Evolutionary conservation across 1,140 invertebrate species (phyloP).

Genomic region (Drosophila seguyi): DNA sequence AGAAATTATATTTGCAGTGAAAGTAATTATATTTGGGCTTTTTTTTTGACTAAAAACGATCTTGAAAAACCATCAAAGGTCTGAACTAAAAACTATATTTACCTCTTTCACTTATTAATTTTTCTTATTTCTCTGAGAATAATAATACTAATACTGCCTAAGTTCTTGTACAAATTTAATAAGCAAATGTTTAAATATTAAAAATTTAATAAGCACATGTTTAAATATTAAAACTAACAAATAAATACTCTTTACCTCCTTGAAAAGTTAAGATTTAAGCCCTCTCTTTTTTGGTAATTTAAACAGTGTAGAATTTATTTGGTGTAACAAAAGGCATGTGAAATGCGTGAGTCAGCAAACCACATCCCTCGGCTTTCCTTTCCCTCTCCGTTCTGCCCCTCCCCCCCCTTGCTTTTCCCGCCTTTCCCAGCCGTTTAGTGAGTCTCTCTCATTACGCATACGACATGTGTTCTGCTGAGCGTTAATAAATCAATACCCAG

Average conservation of each 20-base stretch:
- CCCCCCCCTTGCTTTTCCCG: neutral
- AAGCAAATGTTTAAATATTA: neutral
- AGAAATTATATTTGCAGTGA: neutral
- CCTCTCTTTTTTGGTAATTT: neutral
- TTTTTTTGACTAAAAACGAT: too few species aligned
- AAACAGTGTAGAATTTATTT: conserved; percentile 12
- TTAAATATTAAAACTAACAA: neutral
- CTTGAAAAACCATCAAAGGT: neutral
- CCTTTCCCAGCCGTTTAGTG: conserved; percentile 23
- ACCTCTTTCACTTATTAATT: neutral
- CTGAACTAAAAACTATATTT: neutral
- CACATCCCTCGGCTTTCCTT: conserved; percentile 6
- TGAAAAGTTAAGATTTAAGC: neutral
- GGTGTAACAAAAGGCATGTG: conserved; percentile 44
- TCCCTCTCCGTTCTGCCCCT: neutral
- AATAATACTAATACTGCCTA: accelerated
- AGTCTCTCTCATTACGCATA: conserved; percentile 61
- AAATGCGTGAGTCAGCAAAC: conserved; percentile 48
- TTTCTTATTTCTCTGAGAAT: too few species aligned
- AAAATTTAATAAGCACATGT: too few species aligned
- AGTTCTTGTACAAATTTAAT: too few species aligned
- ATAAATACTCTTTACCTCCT: too few species aligned
- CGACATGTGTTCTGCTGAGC: conserved; percentile 58
- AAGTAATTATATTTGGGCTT: neutral
- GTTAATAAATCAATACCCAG: conserved; percentile 80